Evolutionary conservation across 2,888 invertebrate species (phyloP).

Genomic region (Amblyjoppa proteus): DNA sequence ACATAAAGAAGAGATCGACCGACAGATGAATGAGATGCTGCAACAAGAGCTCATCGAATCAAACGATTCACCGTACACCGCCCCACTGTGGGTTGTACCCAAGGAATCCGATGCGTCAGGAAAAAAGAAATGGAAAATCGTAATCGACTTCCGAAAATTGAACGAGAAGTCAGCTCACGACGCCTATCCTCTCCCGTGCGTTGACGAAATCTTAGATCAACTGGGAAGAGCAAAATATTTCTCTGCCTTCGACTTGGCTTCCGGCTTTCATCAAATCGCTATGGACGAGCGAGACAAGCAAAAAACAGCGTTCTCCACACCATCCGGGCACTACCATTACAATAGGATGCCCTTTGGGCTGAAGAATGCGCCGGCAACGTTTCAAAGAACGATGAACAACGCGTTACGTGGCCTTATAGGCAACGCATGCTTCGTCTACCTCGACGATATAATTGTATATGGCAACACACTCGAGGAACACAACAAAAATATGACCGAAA

Average conservation of each 20-base stretch:
- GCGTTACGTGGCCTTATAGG: constrained; percentile 11
- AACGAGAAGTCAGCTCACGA: constrained; percentile 20
- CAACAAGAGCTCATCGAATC: constrained; percentile 1
- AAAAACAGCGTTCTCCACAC: constrained; percentile 7
- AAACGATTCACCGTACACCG: constrained; percentile 43
- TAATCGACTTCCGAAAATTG: constrained; percentile 52
- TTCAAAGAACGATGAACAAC: constrained; percentile 31
- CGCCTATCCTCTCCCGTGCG: constrained; percentile 28
- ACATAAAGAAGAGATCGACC: neutral
- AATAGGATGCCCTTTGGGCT: constrained; percentile 25
- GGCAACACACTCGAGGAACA: constrained; percentile 20
- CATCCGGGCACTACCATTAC: constrained; percentile 17
- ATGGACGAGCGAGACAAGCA: constrained; percentile 3
- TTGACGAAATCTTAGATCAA: constrained; percentile 26
- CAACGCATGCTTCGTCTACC: constrained; percentile 15
- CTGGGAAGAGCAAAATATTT: constrained; percentile 30
- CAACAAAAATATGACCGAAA: neutral
- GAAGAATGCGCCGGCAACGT: constrained; percentile 23
- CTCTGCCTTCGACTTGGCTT: constrained; percentile 4
- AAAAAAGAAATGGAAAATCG: constrained; percentile 56
- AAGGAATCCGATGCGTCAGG: constrained; percentile 44
- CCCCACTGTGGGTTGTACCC: constrained; percentile 39
- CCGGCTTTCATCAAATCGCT: constrained; percentile 6
- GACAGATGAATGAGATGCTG: neutral
- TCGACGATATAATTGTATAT: constrained; percentile 34